These are phyloP conservation scores for Malurus elegans DNA, from an alignment of 2,113 vertebrate species.

Conservation along the genomic window DNA sequence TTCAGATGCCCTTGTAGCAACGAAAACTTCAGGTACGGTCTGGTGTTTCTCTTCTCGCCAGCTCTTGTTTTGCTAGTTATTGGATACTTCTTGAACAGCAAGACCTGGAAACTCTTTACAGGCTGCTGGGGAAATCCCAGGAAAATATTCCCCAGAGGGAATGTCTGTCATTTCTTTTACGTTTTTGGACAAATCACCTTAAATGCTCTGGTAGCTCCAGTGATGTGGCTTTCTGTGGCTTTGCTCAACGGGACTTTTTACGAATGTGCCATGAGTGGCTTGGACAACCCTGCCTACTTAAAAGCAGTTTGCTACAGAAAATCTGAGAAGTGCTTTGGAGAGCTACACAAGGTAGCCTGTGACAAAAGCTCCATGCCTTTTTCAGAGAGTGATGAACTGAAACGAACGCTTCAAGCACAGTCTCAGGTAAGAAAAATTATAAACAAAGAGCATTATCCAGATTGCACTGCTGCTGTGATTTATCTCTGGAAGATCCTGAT, in stretches of 20 bases:
- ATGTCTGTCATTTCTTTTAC: constrained; percentile 57
- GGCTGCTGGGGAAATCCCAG: constrained; percentile 84
- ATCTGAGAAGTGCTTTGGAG: constrained; percentile 74
- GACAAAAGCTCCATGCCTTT: constrained; percentile 73
- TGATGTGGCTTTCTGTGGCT: constrained; percentile 93
- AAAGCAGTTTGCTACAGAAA: constrained; percentile 79
- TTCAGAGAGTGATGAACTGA: constrained; percentile 78
- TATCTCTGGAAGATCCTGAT: background rate
- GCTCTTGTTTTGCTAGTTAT: constrained; percentile 84
- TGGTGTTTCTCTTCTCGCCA: constrained; percentile 86
- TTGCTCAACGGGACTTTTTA: constrained; percentile 92
- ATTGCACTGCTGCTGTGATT: background rate
- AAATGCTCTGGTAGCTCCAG: constrained; percentile 82
- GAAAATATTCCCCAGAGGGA: constrained; percentile 68
- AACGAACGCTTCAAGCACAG: constrained; percentile 85
- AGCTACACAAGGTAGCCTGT: constrained; percentile 82
- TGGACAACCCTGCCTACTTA: constrained; percentile 73
- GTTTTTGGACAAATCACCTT: constrained; percentile 69
- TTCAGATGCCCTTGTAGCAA: constrained; percentile 91
- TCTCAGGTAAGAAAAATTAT: constrained; percentile 83
- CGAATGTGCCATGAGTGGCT: constrained; percentile 89
- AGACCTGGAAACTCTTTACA: constrained; percentile 87
- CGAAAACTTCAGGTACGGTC: constrained; percentile 84
- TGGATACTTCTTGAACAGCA: constrained; percentile 81
- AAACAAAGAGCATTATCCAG: background rate